Base-by-base conservation (phyloP, 2,113 vertebrate genomes). In the Sinocyclocheilus rhinocerous region DNA sequence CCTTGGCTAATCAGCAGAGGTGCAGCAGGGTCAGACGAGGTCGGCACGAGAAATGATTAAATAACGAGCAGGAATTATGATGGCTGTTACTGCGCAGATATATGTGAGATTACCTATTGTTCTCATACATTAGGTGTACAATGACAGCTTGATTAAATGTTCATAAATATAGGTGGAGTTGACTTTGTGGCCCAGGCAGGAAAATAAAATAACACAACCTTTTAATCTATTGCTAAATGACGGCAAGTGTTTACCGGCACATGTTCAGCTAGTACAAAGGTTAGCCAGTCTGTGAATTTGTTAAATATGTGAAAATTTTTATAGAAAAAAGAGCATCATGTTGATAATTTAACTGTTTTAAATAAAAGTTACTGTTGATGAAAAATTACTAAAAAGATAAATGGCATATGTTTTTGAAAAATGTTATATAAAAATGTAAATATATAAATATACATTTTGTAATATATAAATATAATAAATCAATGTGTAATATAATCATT, bases 131-230 rank as follows among this genome's bases (percentile, higher is more conserved):
- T 45, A 63, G 42, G 67, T 77, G 57, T 48, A 69, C 22, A 85
- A 67, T 50, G 36, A 65, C 76, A 42, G 36, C 61, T 88, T 86
- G 24, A 55, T 39, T 26, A 48, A 73, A 67, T 42, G 84, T 65
- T 84, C n/a, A 86, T 79, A 72, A 84, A 84, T 76, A 80, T 57
- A 79, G 78, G 76, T 75, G 83, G 55, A 13, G 86, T 77, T 88
- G 42, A 85, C 45, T 82, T 57, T 67, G 39, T 70, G 36, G 26
- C 6, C 16, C 67, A 72, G 11, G 4, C 20, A 15, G 16, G 61
- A 55, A 29, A 57, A 48, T 50, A 76, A 59, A 13, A 69, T 33
- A 18, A 29, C 55, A 76, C n/a, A 67, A 81, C 69, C 48, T 59
- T 76, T 50, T 81, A 73, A 80, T 81, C 39, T 45, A 20, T 81